These are phyloP conservation scores for Drosophila birchii DNA, from an alignment of 2,888 invertebrate species.

Conservation along the genomic window DNA sequence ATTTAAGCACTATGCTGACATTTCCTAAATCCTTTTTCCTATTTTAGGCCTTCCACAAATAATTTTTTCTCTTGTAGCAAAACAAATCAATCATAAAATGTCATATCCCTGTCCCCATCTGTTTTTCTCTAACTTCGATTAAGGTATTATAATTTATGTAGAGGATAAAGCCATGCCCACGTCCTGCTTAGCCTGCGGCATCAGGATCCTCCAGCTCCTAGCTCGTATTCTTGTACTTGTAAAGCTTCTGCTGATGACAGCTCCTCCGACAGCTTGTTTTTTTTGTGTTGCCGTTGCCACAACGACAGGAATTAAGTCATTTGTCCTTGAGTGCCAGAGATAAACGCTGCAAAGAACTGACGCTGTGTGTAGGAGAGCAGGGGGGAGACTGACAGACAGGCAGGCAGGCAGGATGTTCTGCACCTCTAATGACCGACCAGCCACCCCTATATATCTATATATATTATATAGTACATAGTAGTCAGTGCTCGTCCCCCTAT, in stretches of 20 bases:
- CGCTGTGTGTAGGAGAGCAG: slow-evolving; percentile 2
- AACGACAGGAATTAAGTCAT: slow-evolving; percentile 79
- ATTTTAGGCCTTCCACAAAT: neutral
- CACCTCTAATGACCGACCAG: slow-evolving; percentile 39
- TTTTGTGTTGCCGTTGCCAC: slow-evolving; percentile 37
- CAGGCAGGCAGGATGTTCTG: slow-evolving; percentile 20
- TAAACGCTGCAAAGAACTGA: slow-evolving; percentile 56
- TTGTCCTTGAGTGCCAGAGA: slow-evolving; percentile 77
- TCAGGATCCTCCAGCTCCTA: neutral
- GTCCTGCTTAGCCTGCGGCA: slow-evolving; percentile 15
- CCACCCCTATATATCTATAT: slow-evolving; percentile 21
- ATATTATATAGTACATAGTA: neutral
- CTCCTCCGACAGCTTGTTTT: slow-evolving; percentile 47
- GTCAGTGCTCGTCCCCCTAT: neutral
- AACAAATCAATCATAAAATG: slow-evolving; percentile 9
- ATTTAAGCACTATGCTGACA: neutral
- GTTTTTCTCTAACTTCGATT: slow-evolving; percentile 21
- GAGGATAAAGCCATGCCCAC: slow-evolving; percentile 26
- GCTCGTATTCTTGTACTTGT: slow-evolving; percentile 18
- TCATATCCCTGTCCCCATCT: slow-evolving; percentile 20
- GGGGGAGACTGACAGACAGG: slow-evolving; percentile 9
- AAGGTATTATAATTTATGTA: slow-evolving; percentile 34
- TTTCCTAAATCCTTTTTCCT: neutral
- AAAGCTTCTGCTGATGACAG: slow-evolving; percentile 51
- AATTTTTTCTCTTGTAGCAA: neutral